Evolutionary conservation across 30 jellyfish, hydroid and myxozoan genomes (phyloP).

Genomic region (Aurelia aurita complex sp. Pacific): DNA sequence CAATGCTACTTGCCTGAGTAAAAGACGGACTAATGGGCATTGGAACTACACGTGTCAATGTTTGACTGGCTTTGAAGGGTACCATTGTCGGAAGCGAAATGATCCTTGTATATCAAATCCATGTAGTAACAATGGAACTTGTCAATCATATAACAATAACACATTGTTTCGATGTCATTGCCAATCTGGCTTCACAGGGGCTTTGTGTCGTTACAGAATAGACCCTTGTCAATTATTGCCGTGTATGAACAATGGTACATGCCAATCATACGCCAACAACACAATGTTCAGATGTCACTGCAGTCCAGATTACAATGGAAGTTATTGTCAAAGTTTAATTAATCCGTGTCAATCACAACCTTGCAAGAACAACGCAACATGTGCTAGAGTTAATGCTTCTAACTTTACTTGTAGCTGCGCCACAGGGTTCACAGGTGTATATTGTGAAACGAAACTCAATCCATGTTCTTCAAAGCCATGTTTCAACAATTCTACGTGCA

Average conservation of each 20-base stretch:
- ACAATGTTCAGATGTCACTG: conserved; percentile 5
- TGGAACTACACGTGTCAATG: conserved; percentile 50
- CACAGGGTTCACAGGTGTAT: conserved; percentile 26
- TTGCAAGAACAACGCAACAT: conserved; percentile 34
- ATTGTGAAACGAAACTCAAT: conserved; percentile 7
- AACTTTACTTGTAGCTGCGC: conserved; percentile 20
- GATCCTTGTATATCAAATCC: conserved; percentile 45
- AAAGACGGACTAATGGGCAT: neutral
- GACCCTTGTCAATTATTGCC: conserved; percentile 24
- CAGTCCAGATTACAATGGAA: neutral
- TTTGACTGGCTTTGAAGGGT: conserved; percentile 15
- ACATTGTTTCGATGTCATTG: conserved; percentile 15
- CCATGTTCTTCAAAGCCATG: conserved; percentile 52
- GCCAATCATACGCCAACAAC: conserved; percentile 12
- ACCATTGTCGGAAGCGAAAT: conserved; percentile 7
- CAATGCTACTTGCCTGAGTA: conserved; percentile 51
- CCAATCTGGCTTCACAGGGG: conserved; percentile 14
- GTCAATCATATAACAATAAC: conserved; percentile 30
- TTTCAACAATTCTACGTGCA: conserved; percentile 50
- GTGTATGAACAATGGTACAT: conserved; percentile 43
- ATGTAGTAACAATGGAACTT: conserved; percentile 58
- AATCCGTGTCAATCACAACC: conserved; percentile 19
- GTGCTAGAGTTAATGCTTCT: neutral
- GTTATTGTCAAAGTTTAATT: neutral
- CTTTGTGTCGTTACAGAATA: neutral